Percentiles rank a stretch among this genome's conserved stretches.
Conservation (phyloP, 2,797 vertebrate genomes). For the Chrysolophus pictus region DNA sequence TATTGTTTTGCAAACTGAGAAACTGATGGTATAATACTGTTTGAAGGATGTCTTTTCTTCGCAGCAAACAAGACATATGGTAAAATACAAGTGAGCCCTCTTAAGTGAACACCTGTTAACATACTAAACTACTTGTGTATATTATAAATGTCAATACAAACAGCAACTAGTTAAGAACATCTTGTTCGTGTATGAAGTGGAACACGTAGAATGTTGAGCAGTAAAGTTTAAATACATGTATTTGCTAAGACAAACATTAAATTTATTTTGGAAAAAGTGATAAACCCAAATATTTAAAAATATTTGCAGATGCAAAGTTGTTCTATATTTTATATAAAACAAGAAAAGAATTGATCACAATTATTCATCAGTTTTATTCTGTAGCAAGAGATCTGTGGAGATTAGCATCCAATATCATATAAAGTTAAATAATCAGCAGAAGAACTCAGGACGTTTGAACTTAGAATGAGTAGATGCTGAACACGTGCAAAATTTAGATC, state of each 20-base stretch:
- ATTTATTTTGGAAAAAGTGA: neutral
- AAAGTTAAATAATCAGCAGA: neutral
- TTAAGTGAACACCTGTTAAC: constrained; percentile 71
- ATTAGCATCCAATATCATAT: neutral
- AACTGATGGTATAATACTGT: constrained; percentile 17
- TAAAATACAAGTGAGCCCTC: constrained; percentile 61
- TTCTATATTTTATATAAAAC: neutral
- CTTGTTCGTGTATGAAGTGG: neutral
- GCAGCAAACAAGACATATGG: constrained; percentile 53
- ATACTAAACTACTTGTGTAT: constrained; percentile 49
- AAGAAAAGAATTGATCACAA: neutral
- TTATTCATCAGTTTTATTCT: neutral
- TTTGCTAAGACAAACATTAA: constrained; percentile 3
- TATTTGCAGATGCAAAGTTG: neutral
- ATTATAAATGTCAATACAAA: constrained; percentile 59
- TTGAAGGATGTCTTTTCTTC: constrained; percentile 62
- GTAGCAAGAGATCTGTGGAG: neutral
- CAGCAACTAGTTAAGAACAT: constrained; percentile 53
- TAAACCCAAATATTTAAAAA: neutral
- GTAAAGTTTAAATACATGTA: constrained; percentile 10
- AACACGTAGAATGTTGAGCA: neutral
- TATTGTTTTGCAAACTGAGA: constrained; percentile 40
- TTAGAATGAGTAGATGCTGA: constrained; percentile 14
- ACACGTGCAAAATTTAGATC: neutral
- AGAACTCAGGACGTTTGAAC: neutral